Conservation (phyloP, 2,888 invertebrate species). For the Athalia rosae region DNA sequence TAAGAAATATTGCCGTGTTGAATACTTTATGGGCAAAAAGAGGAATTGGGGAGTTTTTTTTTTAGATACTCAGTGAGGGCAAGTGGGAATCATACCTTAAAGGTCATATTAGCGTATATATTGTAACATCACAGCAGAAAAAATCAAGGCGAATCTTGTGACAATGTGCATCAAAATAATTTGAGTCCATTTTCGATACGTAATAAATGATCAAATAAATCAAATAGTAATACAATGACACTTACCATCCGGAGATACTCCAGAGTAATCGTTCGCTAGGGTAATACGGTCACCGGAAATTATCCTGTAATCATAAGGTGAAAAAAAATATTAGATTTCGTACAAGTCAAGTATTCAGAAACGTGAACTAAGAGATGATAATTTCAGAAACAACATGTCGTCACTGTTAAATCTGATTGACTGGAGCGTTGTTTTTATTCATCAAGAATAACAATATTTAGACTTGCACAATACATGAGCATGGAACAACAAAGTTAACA, state of each 20-base stretch:
- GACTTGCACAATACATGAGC: too few relatives aligned
- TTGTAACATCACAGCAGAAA: constrained; percentile 55
- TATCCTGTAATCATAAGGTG: neutral
- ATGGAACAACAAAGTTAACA: too few relatives aligned
- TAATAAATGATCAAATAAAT: too few relatives aligned
- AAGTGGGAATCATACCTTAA: constrained; percentile 61
- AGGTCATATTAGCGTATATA: constrained; percentile 68
- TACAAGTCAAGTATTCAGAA: neutral
- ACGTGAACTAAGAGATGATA: neutral
- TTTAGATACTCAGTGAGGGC: constrained; percentile 66
- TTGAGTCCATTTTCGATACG: too few relatives aligned
- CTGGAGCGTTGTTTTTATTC: constrained; percentile 60
- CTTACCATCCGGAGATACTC: neutral
- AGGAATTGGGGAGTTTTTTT: too few relatives aligned
- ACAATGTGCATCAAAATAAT: neutral
- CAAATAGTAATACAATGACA: too few relatives aligned
- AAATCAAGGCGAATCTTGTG: neutral
- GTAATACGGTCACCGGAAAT: neutral
- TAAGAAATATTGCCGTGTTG: neutral
- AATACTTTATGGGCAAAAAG: neutral
- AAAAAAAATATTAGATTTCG: neutral
- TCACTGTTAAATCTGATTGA: constrained; percentile 65
- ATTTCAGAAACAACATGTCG: constrained; percentile 57
- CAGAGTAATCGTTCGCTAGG: neutral
- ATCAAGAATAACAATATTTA: constrained; percentile 53